These are phyloP conservation scores for Acanthoscelides obtectus DNA, from an alignment of 2,888 invertebrate genomes.

Conservation along the genomic window DNA sequence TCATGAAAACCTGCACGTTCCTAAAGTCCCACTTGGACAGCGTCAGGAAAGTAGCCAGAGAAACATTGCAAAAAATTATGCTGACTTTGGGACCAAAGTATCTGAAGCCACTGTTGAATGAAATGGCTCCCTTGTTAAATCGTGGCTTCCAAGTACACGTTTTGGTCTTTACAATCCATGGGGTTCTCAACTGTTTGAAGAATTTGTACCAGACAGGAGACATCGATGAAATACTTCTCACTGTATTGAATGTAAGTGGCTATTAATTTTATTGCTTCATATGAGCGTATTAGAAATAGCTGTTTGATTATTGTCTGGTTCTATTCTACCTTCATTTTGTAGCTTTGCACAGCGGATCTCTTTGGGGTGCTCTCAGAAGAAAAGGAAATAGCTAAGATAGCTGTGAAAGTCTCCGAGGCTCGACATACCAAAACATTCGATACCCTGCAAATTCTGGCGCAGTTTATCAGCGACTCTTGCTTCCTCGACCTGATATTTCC, in stretches of 20 bases:
- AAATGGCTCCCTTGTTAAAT: conserved; percentile 74
- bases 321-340: conserved; percentile 15
- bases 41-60: conserved; percentile 78
- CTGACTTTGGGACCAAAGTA: conserved; percentile 77
- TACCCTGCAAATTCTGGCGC: conserved; percentile 75
- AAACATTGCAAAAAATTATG: conserved; percentile 91
- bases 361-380: conserved; percentile 87
- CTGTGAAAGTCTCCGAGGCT: conserved; percentile 75
- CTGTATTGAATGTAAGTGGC: conserved; percentile 65
- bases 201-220: conserved; percentile 68
- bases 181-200: conserved; percentile 70
- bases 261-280: conserved; percentile 2
- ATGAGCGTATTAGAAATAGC: conserved; percentile 2
- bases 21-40: conserved; percentile 84
- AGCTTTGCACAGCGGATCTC: conserved; percentile 80
- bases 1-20: conserved; percentile 86
- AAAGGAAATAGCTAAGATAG: conserved; percentile 83
- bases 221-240: conserved; percentile 72
- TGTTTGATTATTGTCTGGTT: conserved; percentile 3
- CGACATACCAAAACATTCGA: conserved; percentile 82
- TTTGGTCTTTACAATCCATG: conserved; percentile 81
- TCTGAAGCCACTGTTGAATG: conserved; percentile 70
- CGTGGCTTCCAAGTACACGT: conserved; percentile 94
- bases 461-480: conserved; percentile 71
- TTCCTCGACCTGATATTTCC: conserved; percentile 75